Evolutionary conservation across 2,113 vertebrate genomes (phyloP), one percentile per base, ranked within the genome.

Genomic region (Callipepla californica): DNA sequence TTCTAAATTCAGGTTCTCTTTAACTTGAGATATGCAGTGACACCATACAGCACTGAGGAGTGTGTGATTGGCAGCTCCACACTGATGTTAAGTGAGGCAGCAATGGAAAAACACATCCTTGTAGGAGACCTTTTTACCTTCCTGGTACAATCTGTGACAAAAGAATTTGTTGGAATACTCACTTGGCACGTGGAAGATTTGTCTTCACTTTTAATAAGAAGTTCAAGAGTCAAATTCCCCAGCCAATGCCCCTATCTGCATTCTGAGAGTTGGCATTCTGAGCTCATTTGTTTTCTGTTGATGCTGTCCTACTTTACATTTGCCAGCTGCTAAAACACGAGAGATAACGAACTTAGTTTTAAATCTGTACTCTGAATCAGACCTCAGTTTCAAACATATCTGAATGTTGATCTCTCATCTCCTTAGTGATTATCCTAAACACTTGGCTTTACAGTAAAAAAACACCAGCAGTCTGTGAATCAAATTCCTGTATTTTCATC

Each of bases 261-360:
- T 67, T 82, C 44, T 48, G 58, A 94, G 30, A 53, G 18, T 44
- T 87, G n/a, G 4, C 44, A 32, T 90, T 80, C 59, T 73, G 19
- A 80, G 65, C 38, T 90, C 2, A 55, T 89, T 89, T 92, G 50
- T 5, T 78, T 90, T 90, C 73, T 67, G 16, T 67, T 53, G 32
- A 38, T 61, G 21, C 2, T 72, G 15, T 59, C 34, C 14, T 50
- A 15, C 13, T 61, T 53, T 59, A 4, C 30, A 69, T 61, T 82
- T 84, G 7, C 21, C 51, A 81, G 18, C 13, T 67, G 14, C 80
- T 81, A 74, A 70, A 53, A 68, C 5, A 15, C 5, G 13, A 51
- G 53, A 57, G 14, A 62, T 10, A 82, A 73, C 6, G 72, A 72
- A 34, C 7, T 12, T 28, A 34, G 32, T 61, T 82, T 77, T 44